Evolutionary conservation across 2,797 vertebrate species (phyloP).

Genomic region (Petrocephalus schoutedeni): DNA sequence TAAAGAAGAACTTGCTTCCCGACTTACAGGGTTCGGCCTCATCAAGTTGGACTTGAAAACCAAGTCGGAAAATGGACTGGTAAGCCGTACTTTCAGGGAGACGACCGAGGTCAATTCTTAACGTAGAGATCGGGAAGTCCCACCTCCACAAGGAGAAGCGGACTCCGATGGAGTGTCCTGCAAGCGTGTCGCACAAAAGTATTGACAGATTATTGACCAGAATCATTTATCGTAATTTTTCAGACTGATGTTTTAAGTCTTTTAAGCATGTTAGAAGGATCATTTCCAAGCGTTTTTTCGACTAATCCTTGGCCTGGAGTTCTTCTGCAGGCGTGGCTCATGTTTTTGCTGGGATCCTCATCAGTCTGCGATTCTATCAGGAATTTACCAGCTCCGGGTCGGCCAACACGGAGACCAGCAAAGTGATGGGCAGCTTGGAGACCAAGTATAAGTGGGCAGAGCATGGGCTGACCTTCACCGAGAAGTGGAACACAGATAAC

Average conservation of each 20-base stretch:
- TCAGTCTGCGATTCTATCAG: conserved; percentile 48
- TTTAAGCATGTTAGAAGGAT: neutral
- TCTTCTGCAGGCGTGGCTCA: neutral
- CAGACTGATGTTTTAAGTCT: neutral
- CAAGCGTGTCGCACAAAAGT: neutral
- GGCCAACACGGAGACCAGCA: conserved; percentile 90
- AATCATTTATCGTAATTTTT: neutral
- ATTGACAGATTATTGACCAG: neutral
- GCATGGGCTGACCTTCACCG: conserved; percentile 86
- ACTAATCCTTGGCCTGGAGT: neutral
- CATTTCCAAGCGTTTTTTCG: neutral
- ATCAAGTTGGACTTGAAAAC: conserved; percentile 97
- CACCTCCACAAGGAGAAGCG: neutral
- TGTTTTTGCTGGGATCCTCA: neutral
- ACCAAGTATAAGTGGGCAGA: conserved; percentile 94
- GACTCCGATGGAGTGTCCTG: neutral
- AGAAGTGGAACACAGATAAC: conserved; percentile 98
- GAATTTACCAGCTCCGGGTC: conserved; percentile 95
- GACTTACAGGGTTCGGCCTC: conserved; percentile 81
- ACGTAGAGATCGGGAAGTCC: neutral
- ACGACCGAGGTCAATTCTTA: neutral
- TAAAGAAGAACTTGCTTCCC: conserved; percentile 28
- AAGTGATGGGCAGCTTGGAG: conserved; percentile 89
- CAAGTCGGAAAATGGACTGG: conserved; percentile 93
- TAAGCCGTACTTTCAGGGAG: conserved; percentile 57